These are phyloP conservation scores for Miichthys miiuy DNA, from an alignment of 2,797 vertebrate genomes.

Conservation along the genomic window DNA sequence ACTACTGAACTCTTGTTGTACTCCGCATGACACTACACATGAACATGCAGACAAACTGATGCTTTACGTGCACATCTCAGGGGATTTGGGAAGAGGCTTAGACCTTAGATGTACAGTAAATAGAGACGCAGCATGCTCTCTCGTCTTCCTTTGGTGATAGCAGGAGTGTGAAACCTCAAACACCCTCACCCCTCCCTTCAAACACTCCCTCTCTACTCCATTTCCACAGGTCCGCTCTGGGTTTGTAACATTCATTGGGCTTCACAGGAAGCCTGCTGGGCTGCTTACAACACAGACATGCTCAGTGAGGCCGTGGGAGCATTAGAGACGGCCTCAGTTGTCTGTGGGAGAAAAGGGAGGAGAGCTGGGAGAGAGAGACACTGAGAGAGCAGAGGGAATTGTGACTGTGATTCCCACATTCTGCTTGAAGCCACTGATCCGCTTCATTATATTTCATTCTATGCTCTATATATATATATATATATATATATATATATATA, in stretches of 20 bases:
- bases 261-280: slow-evolving; percentile 61
- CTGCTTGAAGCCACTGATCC: slow-evolving; percentile 57
- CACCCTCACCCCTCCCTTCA: slow-evolving; percentile 33
- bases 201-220: slow-evolving; percentile 16
- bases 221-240: slow-evolving; percentile 37
- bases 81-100: slow-evolving; percentile 31
- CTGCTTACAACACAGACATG: slow-evolving; percentile 49
- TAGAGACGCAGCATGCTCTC: slow-evolving; percentile 14
- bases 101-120: slow-evolving; percentile 42
- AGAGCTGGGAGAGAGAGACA: slow-evolving; percentile 29
- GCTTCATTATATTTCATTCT: slow-evolving; percentile 41
- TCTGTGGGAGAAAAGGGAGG: slow-evolving; percentile 50
- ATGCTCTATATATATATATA: slow-evolving; percentile 1
- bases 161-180: slow-evolving; percentile 56
- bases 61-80: slow-evolving; percentile 33
- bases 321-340: slow-evolving; percentile 40
- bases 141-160: slow-evolving; percentile 49
- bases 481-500: slow-evolving; percentile 7
- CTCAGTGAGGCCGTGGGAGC: slow-evolving; percentile 45
- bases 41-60: slow-evolving; percentile 31
- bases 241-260: slow-evolving; percentile 55
- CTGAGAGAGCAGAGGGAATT: slow-evolving; percentile 41
- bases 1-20: slow-evolving; percentile 63
- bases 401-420: slow-evolving; percentile 62
- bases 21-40: slow-evolving; percentile 22